Evolutionary conservation across 92 coral and sea anemone genomes (phyloP).

Genomic region (Parazoanthus atlanticus): DNA sequence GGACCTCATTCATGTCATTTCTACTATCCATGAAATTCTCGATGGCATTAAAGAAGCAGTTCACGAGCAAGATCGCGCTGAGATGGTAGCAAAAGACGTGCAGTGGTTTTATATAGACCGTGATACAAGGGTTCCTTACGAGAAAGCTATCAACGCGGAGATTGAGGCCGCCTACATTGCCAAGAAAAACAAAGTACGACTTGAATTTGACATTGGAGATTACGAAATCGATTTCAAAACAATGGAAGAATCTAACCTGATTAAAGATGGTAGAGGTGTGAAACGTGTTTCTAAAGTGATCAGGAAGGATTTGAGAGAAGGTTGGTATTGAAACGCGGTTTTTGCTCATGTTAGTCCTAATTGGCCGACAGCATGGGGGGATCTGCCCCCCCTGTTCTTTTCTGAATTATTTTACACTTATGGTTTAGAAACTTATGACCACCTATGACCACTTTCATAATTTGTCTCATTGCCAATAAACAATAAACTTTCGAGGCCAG

Average conservation of each 20-base stretch:
- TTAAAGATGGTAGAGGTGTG: not conserved
- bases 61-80: conserved; percentile 45
- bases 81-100: conserved; percentile 46
- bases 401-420: too few relatives aligned
- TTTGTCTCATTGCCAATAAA: too few relatives aligned
- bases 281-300: not conserved
- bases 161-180: conserved; percentile 43
- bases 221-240: conserved; percentile 15
- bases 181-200: not conserved
- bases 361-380: not conserved
- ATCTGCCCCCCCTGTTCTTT: too few relatives aligned
- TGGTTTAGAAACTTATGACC: too few relatives aligned
- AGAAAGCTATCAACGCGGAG: conserved; percentile 15
- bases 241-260: conserved; percentile 25
- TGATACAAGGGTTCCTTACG: conserved; percentile 27
- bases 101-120: conserved; percentile 42
- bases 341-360: not conserved
- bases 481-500: too few relatives aligned
- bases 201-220: not conserved
- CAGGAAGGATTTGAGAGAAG: conserved; percentile 12
- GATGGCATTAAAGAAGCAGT: conserved; percentile 27
- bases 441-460: too few relatives aligned
- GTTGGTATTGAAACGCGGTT: not conserved
- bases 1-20: conserved; percentile 30
- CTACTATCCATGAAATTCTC: conserved; percentile 41